Evolutionary conservation across 2,113 vertebrate species (phyloP), one percentile per base, ranked within the genome.

Genomic region (Paralichthys olivaceus): DNA sequence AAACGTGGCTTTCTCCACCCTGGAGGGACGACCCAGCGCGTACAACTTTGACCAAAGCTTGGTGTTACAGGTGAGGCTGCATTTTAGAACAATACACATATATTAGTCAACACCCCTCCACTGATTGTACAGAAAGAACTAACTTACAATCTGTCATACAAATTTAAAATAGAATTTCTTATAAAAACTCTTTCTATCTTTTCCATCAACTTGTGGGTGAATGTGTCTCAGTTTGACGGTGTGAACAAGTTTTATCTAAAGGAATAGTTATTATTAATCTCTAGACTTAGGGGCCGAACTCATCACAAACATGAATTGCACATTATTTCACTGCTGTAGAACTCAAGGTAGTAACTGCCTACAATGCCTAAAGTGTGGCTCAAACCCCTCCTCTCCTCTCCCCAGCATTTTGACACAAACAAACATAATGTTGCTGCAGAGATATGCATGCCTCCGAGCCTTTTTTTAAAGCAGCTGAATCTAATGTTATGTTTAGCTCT

Each of bases 1-100:
- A 79, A 98, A 97, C 0, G 97, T 98, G 82, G 97, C 97, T 53
- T 99, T 98, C 90, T 99, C 97, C 69, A 99, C 97, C 11, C 91
- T 99, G 20, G 97, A 99, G 88, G 97, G 97, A 60, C 93, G 97
- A 13, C 97, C 97, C 72, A 95, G 97, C 0, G 97, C 97, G 49
- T 98, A 98, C 95, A 97, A 94, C 77, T 99, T 97, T 0, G 97
- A 99, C 7, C 94, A 95, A 40, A 98, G 96, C 75, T 68, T 93
- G 0, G 83, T 91, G 0, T 76, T 98, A 65, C 96, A 98, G 97
- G 97, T 98, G 70, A 91, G 76, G 15, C 9, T 5, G 20, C 22
- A 37, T 70, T 71, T 62, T 66, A 7, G 51, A 58, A 17, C 57
- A 7, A 2, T 45, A 15, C 51, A 49, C 15, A 49, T 20, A 51